Evolutionary conservation across 2,113 vertebrate species (phyloP).

Genomic region (Mus pahari): DNA sequence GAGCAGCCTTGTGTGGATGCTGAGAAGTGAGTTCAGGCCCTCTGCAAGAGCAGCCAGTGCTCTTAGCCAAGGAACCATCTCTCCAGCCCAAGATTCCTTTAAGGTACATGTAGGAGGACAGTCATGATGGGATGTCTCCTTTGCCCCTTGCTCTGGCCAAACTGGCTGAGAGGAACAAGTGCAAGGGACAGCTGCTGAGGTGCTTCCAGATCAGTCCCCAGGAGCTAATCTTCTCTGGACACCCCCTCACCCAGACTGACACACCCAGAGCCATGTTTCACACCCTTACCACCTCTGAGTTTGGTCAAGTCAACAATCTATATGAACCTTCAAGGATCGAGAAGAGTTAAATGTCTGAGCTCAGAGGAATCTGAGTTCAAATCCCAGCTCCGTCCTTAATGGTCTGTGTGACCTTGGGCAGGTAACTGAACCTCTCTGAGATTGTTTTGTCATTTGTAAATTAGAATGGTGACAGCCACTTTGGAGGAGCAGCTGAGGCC

Average conservation of each 20-base stretch:
- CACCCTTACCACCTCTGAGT: neutral
- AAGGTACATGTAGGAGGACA: neutral
- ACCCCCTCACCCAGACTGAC: neutral
- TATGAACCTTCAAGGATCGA: too few species aligned
- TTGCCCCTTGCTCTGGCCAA: neutral
- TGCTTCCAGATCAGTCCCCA: neutral
- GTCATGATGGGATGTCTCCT: neutral
- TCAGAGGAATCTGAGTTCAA: neutral
- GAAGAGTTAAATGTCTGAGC: neutral
- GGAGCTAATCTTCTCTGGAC: neutral
- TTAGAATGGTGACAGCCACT: neutral
- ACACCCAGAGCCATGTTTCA: too few species aligned
- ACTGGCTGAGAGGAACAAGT: neutral
- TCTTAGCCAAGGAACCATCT: neutral
- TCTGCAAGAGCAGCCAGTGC: neutral
- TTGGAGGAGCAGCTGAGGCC: neutral
- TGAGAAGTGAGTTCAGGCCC: neutral
- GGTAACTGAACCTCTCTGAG: neutral
- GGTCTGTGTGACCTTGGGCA: neutral
- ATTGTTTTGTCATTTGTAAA: neutral
- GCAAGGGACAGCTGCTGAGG: neutral
- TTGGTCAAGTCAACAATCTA: too few species aligned
- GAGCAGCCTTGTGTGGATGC: neutral
- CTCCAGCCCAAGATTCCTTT: neutral
- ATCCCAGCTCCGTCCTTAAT: neutral